These are phyloP conservation scores for Eristalis pertinax DNA, from an alignment of 2,888 invertebrate genomes.

Conservation along the genomic window DNA sequence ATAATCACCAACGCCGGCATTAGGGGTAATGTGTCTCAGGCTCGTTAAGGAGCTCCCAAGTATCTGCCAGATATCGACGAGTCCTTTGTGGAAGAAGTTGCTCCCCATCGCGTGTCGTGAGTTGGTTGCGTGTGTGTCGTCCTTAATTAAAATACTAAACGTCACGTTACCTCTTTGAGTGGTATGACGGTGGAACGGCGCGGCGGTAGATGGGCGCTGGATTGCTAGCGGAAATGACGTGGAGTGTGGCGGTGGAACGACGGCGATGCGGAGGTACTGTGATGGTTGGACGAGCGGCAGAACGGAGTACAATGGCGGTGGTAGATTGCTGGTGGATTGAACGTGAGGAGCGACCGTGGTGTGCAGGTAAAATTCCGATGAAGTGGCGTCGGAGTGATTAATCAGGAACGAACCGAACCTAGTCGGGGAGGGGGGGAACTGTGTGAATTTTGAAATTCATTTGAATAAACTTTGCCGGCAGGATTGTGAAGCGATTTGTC, in stretches of 20 bases:
- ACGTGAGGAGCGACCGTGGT: too few relatives aligned
- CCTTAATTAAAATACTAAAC: constrained; percentile 60
- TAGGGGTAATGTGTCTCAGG: constrained; percentile 58
- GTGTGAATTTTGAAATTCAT: constrained; percentile 28
- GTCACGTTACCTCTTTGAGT: constrained; percentile 5
- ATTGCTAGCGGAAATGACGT: too few relatives aligned
- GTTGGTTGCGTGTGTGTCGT: constrained; percentile 44
- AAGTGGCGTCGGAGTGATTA: not conserved
- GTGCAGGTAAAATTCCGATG: too few relatives aligned
- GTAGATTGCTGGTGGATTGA: too few relatives aligned
- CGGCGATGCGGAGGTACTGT: too few relatives aligned
- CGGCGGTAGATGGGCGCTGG: too few relatives aligned
- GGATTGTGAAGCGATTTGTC: too few relatives aligned
- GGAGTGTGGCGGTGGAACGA: too few relatives aligned
- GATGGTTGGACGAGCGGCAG: too few relatives aligned
- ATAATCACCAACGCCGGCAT: constrained; percentile 44
- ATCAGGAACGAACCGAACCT: not conserved
- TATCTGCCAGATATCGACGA: constrained; percentile 52
- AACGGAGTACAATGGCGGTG: too few relatives aligned
- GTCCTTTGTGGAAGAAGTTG: not conserved
- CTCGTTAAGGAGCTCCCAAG: constrained; percentile 51
- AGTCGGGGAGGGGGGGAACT: not conserved
- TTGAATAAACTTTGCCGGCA: constrained; percentile 46
- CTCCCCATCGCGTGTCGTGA: constrained; percentile 45
- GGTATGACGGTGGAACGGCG: not conserved